Evolutionary conservation across 2,113 vertebrate species (phyloP).

Genomic region (Corythoichthys intestinalis): DNA sequence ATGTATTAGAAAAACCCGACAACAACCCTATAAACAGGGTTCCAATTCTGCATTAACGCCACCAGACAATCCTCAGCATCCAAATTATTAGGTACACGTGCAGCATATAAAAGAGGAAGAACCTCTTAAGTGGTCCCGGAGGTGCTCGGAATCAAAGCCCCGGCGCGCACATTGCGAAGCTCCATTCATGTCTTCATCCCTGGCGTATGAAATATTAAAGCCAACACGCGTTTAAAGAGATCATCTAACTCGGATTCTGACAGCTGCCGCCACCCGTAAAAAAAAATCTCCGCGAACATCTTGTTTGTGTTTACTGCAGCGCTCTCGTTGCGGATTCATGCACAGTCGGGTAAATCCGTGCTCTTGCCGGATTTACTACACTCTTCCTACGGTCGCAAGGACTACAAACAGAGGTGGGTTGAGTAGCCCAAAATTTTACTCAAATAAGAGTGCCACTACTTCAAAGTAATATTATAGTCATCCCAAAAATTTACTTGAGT

Average conservation of each 20-base stretch:
- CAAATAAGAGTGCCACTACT: too few relatives aligned
- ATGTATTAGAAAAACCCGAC: not conserved
- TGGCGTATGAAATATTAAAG: slow-evolving; percentile 2
- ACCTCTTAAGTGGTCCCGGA: not conserved
- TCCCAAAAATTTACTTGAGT: too few relatives aligned
- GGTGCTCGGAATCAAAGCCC: not conserved
- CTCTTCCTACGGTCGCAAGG: not conserved
- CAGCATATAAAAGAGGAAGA: not conserved
- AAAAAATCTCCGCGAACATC: not conserved
- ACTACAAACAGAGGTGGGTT: too few relatives aligned
- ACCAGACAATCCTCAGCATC: not conserved
- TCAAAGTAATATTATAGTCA: too few relatives aligned
- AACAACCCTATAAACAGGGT: not conserved
- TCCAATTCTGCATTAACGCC: not conserved
- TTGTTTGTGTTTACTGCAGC: not conserved
- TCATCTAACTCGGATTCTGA: not conserved
- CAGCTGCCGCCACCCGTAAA: not conserved
- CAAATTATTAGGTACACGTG: slow-evolving; percentile 3
- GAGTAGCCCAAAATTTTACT: too few relatives aligned
- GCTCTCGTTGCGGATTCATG: not conserved
- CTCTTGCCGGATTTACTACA: not conserved
- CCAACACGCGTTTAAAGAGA: slow-evolving; percentile 1
- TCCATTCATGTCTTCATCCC: not conserved
- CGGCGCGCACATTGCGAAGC: not conserved
- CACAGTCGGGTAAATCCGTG: not conserved